phyloP scores from a whole-genome alignment of 2,888 invertebrate genomes.

The Dryomyza anilis region DNA sequence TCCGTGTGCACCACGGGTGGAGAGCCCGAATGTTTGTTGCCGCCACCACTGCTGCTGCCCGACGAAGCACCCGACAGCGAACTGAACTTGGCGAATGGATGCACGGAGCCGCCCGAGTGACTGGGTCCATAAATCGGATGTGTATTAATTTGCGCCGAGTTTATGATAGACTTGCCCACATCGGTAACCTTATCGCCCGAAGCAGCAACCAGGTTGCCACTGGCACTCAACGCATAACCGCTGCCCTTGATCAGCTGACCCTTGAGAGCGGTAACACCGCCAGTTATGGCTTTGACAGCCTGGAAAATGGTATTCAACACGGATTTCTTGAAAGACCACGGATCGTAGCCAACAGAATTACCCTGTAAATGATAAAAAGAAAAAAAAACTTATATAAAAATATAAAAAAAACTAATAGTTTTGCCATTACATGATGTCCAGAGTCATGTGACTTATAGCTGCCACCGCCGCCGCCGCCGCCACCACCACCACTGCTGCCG shows the following conservation, averaged over 20 bases:
- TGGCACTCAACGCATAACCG: slow-evolving; percentile 70
- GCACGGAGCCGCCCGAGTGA: slow-evolving; percentile 43
- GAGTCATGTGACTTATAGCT: slow-evolving; percentile 47
- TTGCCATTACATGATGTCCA: slow-evolving; percentile 46
- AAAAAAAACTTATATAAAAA: not conserved
- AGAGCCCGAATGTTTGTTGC: slow-evolving; percentile 38
- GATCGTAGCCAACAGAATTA: slow-evolving; percentile 65
- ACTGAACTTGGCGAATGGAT: slow-evolving; percentile 54
- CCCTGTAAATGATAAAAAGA: slow-evolving; percentile 39
- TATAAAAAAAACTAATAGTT: not conserved
- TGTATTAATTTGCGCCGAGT: slow-evolving; percentile 72
- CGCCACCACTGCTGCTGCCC: slow-evolving; percentile 47
- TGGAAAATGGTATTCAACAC: slow-evolving; percentile 82
- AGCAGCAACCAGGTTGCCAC: slow-evolving; percentile 72
- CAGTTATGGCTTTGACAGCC: slow-evolving; percentile 86
- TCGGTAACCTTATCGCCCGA: slow-evolving; percentile 82
- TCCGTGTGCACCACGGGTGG: slow-evolving; percentile 54
- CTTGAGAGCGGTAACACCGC: slow-evolving; percentile 85
- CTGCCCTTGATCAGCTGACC: slow-evolving; percentile 86
- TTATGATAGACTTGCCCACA: slow-evolving; percentile 79
- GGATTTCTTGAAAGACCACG: slow-evolving; percentile 80
- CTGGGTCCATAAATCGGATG: slow-evolving; percentile 47
- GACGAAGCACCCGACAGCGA: slow-evolving; percentile 56
- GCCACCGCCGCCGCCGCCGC: slow-evolving; percentile 48
- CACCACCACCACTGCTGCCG: slow-evolving; percentile 51